phyloP scores from a whole-genome alignment of 1,140 invertebrate genomes.

The Oryctes rhinoceros region DNA sequence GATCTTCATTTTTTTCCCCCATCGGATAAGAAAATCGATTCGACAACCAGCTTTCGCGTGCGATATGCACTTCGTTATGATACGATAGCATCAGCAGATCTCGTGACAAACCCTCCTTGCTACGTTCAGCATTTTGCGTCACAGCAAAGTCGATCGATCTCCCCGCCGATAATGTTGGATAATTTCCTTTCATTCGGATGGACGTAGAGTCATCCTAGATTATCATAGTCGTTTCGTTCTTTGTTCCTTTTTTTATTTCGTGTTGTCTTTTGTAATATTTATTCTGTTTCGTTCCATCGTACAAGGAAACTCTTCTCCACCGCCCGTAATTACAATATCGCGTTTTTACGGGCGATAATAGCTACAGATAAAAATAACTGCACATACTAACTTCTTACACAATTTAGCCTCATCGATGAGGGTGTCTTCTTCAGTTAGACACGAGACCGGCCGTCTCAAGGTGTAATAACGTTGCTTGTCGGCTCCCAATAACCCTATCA shows the following conservation, averaged over 20 bases:
- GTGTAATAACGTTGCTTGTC: no score
- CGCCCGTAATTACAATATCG: neutral
- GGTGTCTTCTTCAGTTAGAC: no score
- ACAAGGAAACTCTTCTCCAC: neutral
- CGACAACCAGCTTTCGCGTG: neutral
- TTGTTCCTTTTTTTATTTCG: no score
- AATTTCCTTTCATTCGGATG: neutral
- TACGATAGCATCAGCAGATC: neutral
- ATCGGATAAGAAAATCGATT: no score
- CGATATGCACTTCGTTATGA: neutral
- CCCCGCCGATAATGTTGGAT: neutral
- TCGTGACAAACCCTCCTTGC: neutral
- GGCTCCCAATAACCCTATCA: no score
- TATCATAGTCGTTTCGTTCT: no score
- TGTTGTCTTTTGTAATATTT: no score
- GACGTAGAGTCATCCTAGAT: neutral
- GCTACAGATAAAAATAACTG: constrained; percentile 10
- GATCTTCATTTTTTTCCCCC: no score
- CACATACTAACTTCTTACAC: neutral
- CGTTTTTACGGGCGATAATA: neutral
- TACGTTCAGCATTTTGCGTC: neutral
- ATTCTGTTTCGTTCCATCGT: no score
- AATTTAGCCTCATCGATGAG: neutral
- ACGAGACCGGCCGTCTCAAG: no score
- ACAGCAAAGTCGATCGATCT: neutral